phyloP scores from a whole-genome alignment of 2,888 invertebrate species.

The Cynaeus angustus region DNA sequence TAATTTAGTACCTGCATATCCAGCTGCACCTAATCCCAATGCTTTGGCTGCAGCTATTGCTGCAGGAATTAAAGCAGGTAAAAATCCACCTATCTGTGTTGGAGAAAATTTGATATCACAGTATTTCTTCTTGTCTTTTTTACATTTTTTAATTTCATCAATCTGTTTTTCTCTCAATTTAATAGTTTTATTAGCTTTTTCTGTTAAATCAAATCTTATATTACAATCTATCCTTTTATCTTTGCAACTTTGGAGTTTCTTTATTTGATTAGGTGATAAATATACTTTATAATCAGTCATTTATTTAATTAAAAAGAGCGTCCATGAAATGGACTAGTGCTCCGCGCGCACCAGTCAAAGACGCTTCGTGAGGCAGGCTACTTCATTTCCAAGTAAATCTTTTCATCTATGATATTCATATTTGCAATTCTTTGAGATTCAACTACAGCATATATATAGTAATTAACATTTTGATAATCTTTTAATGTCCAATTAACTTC shows the following conservation, averaged over 20 bases:
- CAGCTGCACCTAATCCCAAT: conserved; percentile 18
- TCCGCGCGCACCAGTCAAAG: not conserved
- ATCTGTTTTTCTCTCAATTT: no score
- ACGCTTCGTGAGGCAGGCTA: conserved; percentile 5
- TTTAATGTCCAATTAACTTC: conserved; percentile 15
- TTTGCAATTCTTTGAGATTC: conserved; percentile 16
- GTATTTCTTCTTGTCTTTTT: conserved; percentile 6
- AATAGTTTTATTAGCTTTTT: no score
- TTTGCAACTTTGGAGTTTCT: no score
- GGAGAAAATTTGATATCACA: no score
- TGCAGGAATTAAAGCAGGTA: conserved; percentile 16
- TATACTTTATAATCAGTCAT: conserved; percentile 12
- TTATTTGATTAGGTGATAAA: conserved; percentile 10
- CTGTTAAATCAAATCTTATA: no score
- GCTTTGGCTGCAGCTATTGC: conserved; percentile 11
- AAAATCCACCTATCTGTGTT: conserved; percentile 10
- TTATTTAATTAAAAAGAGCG: conserved; percentile 18
- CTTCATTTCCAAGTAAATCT: conserved; percentile 20
- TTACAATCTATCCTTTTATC: no score
- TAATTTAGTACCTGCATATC: conserved; percentile 7
- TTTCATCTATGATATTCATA: conserved; percentile 23
- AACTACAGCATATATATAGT: conserved; percentile 16
- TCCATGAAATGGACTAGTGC: no score
- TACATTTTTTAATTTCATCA: not conserved
- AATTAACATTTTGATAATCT: conserved; percentile 19